Evolutionary conservation across 2,797 vertebrate genomes (phyloP).

Genomic region (Molossus alvarezi): DNA sequence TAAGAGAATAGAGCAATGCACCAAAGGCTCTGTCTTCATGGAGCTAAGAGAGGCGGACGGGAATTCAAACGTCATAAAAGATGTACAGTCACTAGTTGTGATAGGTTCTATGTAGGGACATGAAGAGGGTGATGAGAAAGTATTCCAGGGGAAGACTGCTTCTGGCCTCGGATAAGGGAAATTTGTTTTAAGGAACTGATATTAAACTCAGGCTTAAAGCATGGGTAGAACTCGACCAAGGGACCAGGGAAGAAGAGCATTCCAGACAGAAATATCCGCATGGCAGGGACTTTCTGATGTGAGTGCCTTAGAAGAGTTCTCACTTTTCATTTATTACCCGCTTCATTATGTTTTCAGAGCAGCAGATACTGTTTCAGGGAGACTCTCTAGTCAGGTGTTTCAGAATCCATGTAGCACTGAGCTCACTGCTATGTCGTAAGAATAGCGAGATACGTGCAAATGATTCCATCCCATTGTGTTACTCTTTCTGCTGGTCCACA

Average conservation of each 20-base stretch:
- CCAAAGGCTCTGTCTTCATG: not conserved
- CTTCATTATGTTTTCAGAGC: not conserved
- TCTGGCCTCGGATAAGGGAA: slow-evolving; percentile 52
- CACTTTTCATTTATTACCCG: not conserved
- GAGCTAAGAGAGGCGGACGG: not conserved
- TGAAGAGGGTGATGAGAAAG: not conserved
- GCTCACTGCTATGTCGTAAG: not conserved
- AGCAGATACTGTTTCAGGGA: not conserved
- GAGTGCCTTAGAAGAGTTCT: not conserved
- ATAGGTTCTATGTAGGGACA: slow-evolving; percentile 2
- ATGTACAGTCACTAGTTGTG: not conserved
- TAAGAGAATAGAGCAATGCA: not conserved
- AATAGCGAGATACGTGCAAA: not conserved
- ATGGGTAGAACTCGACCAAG: not conserved
- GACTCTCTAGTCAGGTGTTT: not conserved
- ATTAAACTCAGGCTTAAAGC: not conserved
- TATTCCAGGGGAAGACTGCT: not conserved
- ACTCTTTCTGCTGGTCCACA: not conserved
- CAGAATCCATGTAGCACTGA: not conserved
- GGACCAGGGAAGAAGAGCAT: not conserved
- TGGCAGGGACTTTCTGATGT: not conserved
- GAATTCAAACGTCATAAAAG: not conserved
- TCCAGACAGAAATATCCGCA: not conserved
- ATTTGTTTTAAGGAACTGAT: not conserved
- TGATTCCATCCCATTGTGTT: not conserved